These are phyloP conservation scores for Drosophila fuyamai DNA, from an alignment of 1,140 invertebrate species.

Conservation along the genomic window DNA sequence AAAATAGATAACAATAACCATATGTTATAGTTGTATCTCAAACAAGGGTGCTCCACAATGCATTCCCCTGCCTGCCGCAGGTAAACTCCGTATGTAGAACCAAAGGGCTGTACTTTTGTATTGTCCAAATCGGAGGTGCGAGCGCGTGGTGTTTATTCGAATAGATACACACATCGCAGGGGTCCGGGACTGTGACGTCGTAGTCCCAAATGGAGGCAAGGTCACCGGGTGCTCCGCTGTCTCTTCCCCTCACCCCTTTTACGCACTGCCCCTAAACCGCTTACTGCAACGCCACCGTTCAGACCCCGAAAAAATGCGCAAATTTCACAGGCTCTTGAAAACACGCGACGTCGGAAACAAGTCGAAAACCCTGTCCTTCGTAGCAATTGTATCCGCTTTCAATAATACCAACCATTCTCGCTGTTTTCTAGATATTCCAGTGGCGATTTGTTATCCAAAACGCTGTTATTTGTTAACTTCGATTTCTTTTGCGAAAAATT, in stretches of 20 bases:
- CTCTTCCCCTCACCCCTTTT: background rate
- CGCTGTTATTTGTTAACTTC: constrained; percentile 30
- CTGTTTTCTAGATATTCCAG: constrained; percentile 18
- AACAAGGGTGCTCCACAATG: background rate
- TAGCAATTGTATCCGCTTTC: background rate
- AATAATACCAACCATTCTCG: constrained; percentile 31
- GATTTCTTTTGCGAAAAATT: constrained; percentile 38
- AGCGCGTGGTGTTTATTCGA: constrained; percentile 27
- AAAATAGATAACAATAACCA: background rate
- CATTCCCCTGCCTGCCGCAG: background rate
- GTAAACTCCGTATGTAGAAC: background rate
- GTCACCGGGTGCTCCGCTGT: constrained; percentile 28
- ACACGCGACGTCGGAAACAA: constrained; percentile 1
- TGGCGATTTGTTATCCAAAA: constrained; percentile 15
- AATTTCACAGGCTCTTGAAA: constrained; percentile 9
- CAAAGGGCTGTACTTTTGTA: constrained; percentile 1
- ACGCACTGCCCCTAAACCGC: background rate
- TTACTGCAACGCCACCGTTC: constrained; percentile 16
- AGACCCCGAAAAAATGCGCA: constrained; percentile 31
- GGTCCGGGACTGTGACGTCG: constrained; percentile 27
- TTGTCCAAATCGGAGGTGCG: background rate
- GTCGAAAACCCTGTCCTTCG: background rate
- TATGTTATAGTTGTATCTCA: constrained; percentile 3
- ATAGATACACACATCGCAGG: constrained; percentile 42
- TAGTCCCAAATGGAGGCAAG: constrained; percentile 20